These are phyloP conservation scores for Phalacrocorax carbo DNA, from an alignment of 2,113 vertebrate species.

Conservation along the genomic window DNA sequence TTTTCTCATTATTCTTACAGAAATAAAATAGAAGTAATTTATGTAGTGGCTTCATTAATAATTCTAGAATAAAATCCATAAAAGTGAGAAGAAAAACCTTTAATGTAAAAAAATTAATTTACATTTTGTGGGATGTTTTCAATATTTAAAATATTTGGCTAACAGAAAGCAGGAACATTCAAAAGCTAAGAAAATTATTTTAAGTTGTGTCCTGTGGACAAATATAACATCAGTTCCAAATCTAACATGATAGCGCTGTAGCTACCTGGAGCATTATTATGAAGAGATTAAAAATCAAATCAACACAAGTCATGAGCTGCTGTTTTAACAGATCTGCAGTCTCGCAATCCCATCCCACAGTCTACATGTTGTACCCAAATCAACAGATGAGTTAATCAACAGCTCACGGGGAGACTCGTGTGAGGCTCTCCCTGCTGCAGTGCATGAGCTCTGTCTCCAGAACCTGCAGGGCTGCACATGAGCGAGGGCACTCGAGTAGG, in stretches of 20 bases:
- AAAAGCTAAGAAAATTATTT: neutral
- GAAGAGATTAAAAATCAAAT: neutral
- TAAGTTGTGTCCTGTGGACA: neutral
- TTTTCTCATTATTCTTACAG: neutral
- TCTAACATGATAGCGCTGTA: neutral
- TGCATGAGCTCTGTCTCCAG: neutral
- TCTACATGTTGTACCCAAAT: neutral
- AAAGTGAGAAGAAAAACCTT: neutral
- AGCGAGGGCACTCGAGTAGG: neutral
- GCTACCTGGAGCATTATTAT: neutral
- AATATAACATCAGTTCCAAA: neutral
- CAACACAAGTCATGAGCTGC: neutral
- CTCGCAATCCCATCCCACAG: neutral
- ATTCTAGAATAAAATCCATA: neutral
- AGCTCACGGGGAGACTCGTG: neutral
- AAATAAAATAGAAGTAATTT: neutral
- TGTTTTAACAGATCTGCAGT: neutral
- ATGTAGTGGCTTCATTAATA: neutral
- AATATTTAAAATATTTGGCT: neutral
- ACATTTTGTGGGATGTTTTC: neutral
- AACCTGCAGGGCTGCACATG: fast-evolving
- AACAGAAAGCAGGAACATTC: neutral
- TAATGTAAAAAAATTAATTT: neutral
- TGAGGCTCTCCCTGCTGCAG: neutral
- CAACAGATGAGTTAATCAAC: neutral